These are phyloP conservation scores for Cardiocondyla obscurior DNA, from an alignment of 1,140 invertebrate species.

Conservation along the genomic window DNA sequence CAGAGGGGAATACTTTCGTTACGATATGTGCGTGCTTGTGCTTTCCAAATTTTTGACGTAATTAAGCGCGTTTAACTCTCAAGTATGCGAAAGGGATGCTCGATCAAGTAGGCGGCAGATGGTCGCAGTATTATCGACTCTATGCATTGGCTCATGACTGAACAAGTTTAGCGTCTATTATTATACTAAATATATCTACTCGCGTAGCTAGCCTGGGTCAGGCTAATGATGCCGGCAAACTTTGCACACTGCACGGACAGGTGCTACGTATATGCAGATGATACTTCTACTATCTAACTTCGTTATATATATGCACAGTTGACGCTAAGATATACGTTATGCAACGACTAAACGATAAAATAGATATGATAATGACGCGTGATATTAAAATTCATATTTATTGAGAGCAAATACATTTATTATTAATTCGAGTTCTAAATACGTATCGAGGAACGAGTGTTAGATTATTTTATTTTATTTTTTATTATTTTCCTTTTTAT, in stretches of 20 bases:
- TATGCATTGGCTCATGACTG: conserved; percentile 77
- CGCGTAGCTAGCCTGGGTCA: conserved; percentile 50
- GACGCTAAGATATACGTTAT: conserved; percentile 8
- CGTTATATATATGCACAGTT: conserved; percentile 51
- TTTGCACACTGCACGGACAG: conserved; percentile 69
- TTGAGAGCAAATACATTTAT: neutral
- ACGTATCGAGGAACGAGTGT: too few species aligned
- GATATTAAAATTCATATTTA: neutral
- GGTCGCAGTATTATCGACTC: conserved; percentile 80
- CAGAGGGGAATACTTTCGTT: neutral
- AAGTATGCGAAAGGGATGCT: conserved; percentile 67
- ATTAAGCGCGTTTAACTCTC: neutral
- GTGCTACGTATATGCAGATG: conserved; percentile 63
- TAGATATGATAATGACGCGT: neutral
- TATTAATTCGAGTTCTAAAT: neutral
- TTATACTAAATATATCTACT: conserved; percentile 75
- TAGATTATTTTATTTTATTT: too few species aligned
- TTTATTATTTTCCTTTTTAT: too few species aligned
- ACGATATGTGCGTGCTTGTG: neutral
- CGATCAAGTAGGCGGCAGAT: conserved; percentile 77
- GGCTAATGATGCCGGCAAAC: conserved; percentile 75
- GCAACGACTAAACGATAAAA: neutral
- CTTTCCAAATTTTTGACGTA: neutral
- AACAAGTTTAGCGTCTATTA: conserved; percentile 80
- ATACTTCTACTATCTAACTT: conserved; percentile 49